Evolutionary conservation across 2,797 vertebrate genomes (phyloP), one percentile per base, ranked within the genome.

Genomic region (Yasuhikotakia modesta): DNA sequence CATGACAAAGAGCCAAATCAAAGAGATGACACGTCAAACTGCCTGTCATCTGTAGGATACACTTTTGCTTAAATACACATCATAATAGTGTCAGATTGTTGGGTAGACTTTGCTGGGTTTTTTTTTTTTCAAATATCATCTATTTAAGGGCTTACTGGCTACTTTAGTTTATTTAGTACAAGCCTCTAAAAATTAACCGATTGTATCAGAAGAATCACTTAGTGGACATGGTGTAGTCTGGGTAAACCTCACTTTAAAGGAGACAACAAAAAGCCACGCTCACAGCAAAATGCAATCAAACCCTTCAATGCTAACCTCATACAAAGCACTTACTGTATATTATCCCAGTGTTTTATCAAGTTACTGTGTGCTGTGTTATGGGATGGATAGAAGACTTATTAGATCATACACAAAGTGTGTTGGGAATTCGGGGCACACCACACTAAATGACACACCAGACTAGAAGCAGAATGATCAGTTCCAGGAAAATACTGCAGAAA

Each of bases 261-360:
- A 74, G 61, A 65, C 22, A 75, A 35, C 58, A 61, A 32, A 16
- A 63, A 32, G 6, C 57, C 24, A 24, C 5, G 14, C 13, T 27
- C 5, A 27, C 24, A 53, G 46, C 14, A 39, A 27, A 55, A 10
- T 43, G 19, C 10, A 74, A n/a, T 55, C 32, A 24, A 3, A 14
- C 3, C 19, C 43, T 50, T 74, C 73, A 66, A 65, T 74, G 45
- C 73, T 75, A 66, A 75, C 21, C 48, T 66, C 61, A 43, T 75
- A 55, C 61, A 75, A 16, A 75, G 48, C 73, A 66, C 45, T 74
- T 65, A 66, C 4, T 74, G 48, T 55, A 43, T 74, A 43, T 27
- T 24, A 43, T 55, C 48, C 2, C 16, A 7, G 27, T 74, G 32
- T 21, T 53, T 74, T 24, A 64, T 73, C 65, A 1, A 75, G 21